Percentiles rank a stretch among this genome's conserved stretches.
Evolutionary conservation across 2,113 vertebrate species (phyloP).

Genomic region (Labeo rohita): DNA sequence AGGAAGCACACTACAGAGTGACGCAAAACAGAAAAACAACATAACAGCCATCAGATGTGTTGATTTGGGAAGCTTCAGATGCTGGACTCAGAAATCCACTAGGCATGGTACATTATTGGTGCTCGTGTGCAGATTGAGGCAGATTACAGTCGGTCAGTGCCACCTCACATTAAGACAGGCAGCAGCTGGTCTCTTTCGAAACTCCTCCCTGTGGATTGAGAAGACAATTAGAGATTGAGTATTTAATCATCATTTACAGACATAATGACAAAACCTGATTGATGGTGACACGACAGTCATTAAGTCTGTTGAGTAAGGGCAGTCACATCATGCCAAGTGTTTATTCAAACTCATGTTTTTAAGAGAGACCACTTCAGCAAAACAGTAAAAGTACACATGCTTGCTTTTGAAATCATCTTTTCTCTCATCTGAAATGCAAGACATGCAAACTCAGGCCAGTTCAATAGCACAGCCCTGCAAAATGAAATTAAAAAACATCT

Average conservation of each 20-base stretch:
- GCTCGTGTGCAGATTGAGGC: slow-evolving; percentile 42
- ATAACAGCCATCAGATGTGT: background rate
- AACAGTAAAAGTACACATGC: background rate
- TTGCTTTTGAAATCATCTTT: background rate
- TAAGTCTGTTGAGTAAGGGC: too few species aligned
- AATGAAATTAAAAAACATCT: too few species aligned
- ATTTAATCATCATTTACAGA: background rate
- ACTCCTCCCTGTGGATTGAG: slow-evolving; percentile 67
- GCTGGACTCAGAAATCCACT: slow-evolving; percentile 31
- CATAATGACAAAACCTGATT: background rate
- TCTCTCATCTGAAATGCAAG: background rate
- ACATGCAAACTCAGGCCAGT: background rate
- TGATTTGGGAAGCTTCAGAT: slow-evolving; percentile 12
- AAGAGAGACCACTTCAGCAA: background rate
- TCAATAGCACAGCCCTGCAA: background rate
- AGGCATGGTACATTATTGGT: slow-evolving; percentile 43
- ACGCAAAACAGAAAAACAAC: background rate
- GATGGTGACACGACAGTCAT: background rate
- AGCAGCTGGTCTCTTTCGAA: slow-evolving; percentile 75
- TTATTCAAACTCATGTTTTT: background rate
- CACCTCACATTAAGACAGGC: slow-evolving; percentile 70
- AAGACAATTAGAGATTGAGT: background rate
- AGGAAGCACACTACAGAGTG: slow-evolving; percentile 45
- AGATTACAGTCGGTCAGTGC: slow-evolving; percentile 40
- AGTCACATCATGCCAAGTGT: background rate